Percentiles rank a stretch among this genome's conserved stretches.
phyloP scores from a whole-genome alignment of 2,888 invertebrate species.

The Folsomia candida region DNA sequence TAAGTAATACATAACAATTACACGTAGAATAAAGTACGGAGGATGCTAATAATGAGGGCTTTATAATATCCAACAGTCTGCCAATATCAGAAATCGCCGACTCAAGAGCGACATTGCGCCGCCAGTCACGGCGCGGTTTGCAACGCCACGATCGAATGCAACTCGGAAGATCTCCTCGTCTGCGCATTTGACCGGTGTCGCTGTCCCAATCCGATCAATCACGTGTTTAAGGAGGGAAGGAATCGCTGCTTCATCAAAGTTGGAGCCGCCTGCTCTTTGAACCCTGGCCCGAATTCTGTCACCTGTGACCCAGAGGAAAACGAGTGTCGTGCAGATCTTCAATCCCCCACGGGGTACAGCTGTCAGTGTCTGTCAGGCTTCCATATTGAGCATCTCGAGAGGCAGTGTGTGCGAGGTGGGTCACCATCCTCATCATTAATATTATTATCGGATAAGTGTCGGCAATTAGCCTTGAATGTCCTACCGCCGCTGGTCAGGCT shows the following conservation, averaged over 20 bases:
- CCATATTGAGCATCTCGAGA: constrained; percentile 4
- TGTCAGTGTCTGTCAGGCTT: background rate
- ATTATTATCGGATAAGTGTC: background rate
- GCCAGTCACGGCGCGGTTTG: background rate
- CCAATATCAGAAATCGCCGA: background rate
- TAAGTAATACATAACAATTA: background rate
- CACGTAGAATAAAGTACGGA: no score
- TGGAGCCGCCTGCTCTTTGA: background rate
- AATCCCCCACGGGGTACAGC: constrained; percentile 3
- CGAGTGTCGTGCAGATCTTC: background rate
- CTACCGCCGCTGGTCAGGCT: no score
- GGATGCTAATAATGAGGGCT: no score
- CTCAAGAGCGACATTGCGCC: background rate
- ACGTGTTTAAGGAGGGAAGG: constrained; percentile 4
- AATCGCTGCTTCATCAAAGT: constrained; percentile 6
- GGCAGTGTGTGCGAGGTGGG: constrained; percentile 7
- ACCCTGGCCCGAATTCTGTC: background rate
- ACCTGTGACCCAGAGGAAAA: constrained; percentile 10
- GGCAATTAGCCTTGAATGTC: no score
- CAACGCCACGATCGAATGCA: constrained; percentile 3
- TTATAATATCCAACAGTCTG: background rate
- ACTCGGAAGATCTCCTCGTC: background rate
- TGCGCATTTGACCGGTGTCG: background rate
- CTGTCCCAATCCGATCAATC: background rate
- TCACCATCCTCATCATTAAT: no score